A percentile compares a stretch with the other conserved stretches of the same genome.
Evolutionary conservation across 35 echinoderm and acorn worm genomes (phyloP).

Genomic region (Acanthaster planci): DNA sequence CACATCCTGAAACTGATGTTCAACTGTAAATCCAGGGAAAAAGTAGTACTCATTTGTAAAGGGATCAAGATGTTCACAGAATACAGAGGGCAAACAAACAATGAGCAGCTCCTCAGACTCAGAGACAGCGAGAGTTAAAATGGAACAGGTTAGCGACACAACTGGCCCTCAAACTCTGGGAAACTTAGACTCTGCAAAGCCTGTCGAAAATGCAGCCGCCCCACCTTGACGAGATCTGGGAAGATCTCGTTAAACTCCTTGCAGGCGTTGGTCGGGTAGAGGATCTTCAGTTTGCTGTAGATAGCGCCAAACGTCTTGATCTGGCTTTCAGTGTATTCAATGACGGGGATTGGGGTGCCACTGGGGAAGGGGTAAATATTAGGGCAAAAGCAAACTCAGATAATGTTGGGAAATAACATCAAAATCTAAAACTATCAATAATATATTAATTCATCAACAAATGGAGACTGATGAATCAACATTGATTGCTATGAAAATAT

Average conservation of each 20-base stretch:
- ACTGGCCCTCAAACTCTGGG: no score
- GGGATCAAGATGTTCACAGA: no score
- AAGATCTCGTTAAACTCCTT: slow-evolving; percentile 48
- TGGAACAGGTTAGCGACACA: no score
- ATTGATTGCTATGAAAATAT: no score
- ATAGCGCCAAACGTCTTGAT: slow-evolving; percentile 33
- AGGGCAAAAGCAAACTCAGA: not conserved
- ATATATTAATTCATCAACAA: not conserved
- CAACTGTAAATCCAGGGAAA: no score
- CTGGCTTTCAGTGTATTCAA: slow-evolving; percentile 49
- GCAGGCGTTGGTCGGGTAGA: slow-evolving; percentile 48
- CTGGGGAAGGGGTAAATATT: slow-evolving; percentile 1
- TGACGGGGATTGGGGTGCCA: slow-evolving; percentile 36
- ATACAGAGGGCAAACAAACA: no score
- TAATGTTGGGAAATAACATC: not conserved
- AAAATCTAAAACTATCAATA: not conserved
- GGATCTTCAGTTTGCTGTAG: slow-evolving; percentile 37
- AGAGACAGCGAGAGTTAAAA: no score
- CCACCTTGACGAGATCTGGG: slow-evolving; percentile 32
- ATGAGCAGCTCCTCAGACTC: no score
- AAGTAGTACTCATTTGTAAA: no score
- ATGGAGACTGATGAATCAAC: no score
- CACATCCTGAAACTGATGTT: no score
- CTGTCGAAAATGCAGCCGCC: not conserved
- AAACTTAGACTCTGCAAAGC: no score